Evolutionary conservation across 1,140 invertebrate genomes (phyloP).

Genomic region (Apocrypta bakeri): DNA sequence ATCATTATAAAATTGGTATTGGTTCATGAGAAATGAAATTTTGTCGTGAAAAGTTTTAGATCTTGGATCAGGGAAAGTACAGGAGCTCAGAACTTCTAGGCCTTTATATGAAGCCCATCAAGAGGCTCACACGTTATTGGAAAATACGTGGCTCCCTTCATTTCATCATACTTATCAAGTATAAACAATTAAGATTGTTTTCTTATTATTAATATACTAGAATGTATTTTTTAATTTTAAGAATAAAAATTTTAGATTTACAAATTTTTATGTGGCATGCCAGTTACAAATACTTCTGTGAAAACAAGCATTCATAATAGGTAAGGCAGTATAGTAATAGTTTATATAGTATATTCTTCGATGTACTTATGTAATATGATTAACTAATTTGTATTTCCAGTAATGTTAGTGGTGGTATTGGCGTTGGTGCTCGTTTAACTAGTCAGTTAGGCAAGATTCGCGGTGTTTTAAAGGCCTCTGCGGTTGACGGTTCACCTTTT

Average conservation of each 20-base stretch:
- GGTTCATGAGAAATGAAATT: conserved; percentile 26
- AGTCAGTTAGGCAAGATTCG: conserved; percentile 65
- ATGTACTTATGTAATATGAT: background rate
- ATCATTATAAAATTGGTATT: conserved; percentile 32
- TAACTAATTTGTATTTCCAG: conserved; percentile 9
- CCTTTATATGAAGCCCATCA: conserved; percentile 89
- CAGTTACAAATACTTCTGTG: conserved; percentile 37
- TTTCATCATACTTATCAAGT: conserved; percentile 91
- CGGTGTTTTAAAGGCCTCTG: conserved; percentile 59
- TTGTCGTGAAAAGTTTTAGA: conserved; percentile 76
- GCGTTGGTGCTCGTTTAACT: conserved; percentile 59
- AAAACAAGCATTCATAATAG: conserved; percentile 44
- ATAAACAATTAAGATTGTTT: conserved; percentile 47
- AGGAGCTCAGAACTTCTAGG: conserved; percentile 85
- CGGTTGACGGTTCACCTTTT: conserved; percentile 65
- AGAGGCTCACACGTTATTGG: conserved; percentile 84
- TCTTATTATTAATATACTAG: background rate
- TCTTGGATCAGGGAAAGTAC: conserved; percentile 79
- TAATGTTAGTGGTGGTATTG: conserved; percentile 45
- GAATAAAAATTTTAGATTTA: conserved; percentile 43
- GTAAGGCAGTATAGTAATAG: too few species aligned
- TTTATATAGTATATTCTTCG: conserved; percentile 19
- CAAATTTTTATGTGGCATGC: conserved; percentile 43
- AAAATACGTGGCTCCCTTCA: conserved; percentile 84
- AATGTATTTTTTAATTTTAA: background rate